Percentiles rank a stretch among this genome's conserved stretches.
phyloP scores from a whole-genome alignment of 2,113 vertebrate genomes.

The Callipepla californica region DNA sequence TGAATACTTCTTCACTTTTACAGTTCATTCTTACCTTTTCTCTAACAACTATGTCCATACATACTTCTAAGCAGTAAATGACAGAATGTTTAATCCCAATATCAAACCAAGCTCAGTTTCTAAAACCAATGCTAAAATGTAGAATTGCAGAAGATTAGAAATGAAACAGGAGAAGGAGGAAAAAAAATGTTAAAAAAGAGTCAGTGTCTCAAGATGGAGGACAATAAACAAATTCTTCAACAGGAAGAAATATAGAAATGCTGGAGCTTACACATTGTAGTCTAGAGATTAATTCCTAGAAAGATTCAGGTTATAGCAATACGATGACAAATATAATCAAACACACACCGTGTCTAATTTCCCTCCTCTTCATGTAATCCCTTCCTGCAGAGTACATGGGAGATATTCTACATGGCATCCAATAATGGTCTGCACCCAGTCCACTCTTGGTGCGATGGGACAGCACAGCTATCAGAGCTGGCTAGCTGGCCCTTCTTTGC shows the following conservation, averaged over 20 bases:
- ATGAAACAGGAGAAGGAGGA: neutral
- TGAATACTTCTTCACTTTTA: neutral
- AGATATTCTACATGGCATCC: neutral
- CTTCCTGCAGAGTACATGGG: neutral
- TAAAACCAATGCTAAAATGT: neutral
- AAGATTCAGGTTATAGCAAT: neutral
- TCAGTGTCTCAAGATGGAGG: fast-evolving
- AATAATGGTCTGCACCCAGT: neutral
- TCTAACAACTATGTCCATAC: neutral
- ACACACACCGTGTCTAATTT: neutral
- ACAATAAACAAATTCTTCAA: neutral
- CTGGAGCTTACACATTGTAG: neutral
- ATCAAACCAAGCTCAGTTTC: neutral
- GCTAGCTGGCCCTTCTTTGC: neutral
- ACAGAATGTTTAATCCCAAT: neutral
- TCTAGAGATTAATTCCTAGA: neutral
- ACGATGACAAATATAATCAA: neutral
- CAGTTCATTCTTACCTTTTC: neutral
- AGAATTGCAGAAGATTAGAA: neutral
- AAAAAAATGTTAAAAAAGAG: neutral
- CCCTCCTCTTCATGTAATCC: neutral
- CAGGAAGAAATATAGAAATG: neutral
- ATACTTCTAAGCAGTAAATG: neutral
- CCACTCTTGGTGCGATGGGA: neutral
- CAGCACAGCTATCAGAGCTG: neutral